phyloP scores from a whole-genome alignment of 2,113 vertebrate species.

The Aspidoscelis tigris region DNA sequence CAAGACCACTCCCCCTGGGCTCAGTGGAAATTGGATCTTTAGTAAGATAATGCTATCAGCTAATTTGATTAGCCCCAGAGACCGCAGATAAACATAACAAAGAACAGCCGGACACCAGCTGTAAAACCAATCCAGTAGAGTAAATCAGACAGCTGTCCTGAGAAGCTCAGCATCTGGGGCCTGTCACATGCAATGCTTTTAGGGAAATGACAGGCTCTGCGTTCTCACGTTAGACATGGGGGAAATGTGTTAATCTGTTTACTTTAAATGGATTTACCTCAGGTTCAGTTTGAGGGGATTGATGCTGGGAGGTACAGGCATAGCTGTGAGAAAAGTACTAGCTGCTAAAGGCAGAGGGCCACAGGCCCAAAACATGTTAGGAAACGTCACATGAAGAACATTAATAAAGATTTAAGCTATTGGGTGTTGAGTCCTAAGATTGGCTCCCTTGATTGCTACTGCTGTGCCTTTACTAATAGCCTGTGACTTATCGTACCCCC shows the following conservation, averaged over 20 bases:
- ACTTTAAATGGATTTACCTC: conserved; percentile 74
- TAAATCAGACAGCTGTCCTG: conserved; percentile 71
- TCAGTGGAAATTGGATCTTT: conserved; percentile 67
- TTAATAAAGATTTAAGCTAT: conserved; percentile 47
- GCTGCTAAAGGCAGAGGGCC: conserved; percentile 21
- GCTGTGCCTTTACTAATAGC: neutral
- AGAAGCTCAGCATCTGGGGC: conserved; percentile 74
- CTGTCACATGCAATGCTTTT: conserved; percentile 73
- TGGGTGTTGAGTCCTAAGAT: conserved; percentile 40
- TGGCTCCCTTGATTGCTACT: conserved; percentile 36
- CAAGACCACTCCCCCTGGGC: conserved; percentile 52
- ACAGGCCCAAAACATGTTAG: neutral
- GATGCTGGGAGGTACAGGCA: neutral
- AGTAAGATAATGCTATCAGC: conserved; percentile 67
- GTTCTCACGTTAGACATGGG: conserved; percentile 63
- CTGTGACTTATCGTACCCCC: conserved; percentile 6
- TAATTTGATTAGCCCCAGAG: conserved; percentile 76
- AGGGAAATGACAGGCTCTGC: conserved; percentile 69
- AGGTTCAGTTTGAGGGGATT: conserved; percentile 54
- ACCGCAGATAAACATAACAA: conserved; percentile 74
- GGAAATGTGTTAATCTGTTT: conserved; percentile 72
- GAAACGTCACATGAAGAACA: conserved; percentile 24
- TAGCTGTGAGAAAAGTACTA: neutral
- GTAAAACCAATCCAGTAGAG: conserved; percentile 69
- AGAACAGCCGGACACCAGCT: conserved; percentile 77